phyloP scores from a whole-genome alignment of 2,888 invertebrate species.

The Macrophya annulata region DNA sequence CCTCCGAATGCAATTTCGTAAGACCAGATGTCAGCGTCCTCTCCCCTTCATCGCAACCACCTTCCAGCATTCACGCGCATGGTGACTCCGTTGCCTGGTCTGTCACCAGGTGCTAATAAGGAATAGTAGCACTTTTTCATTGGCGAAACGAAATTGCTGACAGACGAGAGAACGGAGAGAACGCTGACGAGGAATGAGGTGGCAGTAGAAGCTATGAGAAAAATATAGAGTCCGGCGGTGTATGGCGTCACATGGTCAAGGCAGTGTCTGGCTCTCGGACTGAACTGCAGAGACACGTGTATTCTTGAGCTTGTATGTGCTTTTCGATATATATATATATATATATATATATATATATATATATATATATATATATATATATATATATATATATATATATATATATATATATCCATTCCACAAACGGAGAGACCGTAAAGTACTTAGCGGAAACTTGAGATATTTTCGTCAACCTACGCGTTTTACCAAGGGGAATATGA shows the following conservation, averaged over 20 bases:
- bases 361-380: background rate
- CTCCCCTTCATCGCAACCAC: slow-evolving; percentile 31
- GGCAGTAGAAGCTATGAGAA: slow-evolving; percentile 24
- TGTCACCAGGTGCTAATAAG: slow-evolving; percentile 58
- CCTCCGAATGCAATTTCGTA: slow-evolving; percentile 57
- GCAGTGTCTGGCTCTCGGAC: slow-evolving; percentile 22
- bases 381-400: background rate
- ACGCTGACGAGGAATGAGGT: slow-evolving; percentile 35
- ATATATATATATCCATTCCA: background rate
- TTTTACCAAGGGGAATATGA: slow-evolving; percentile 1
- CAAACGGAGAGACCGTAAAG: background rate
- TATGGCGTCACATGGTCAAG: slow-evolving; percentile 39
- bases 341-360: background rate
- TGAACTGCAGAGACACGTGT: background rate
- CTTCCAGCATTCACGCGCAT: slow-evolving; percentile 32
- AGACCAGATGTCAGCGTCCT: slow-evolving; percentile 55
- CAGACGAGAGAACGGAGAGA: slow-evolving; percentile 51
- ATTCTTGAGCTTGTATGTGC: background rate
- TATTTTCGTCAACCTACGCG: slow-evolving; percentile 31
- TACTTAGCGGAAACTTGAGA: slow-evolving; percentile 27
- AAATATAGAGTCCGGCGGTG: slow-evolving; percentile 40
- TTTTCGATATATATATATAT: background rate
- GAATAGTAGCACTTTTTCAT: slow-evolving; percentile 52
- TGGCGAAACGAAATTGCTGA: slow-evolving; percentile 48
- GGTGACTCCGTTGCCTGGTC: slow-evolving; percentile 11